A percentile compares a stretch with the other conserved stretches of the same genome.
Conservation (phyloP, 2,113 vertebrate species). For the Pseudorasbora parva region DNA sequence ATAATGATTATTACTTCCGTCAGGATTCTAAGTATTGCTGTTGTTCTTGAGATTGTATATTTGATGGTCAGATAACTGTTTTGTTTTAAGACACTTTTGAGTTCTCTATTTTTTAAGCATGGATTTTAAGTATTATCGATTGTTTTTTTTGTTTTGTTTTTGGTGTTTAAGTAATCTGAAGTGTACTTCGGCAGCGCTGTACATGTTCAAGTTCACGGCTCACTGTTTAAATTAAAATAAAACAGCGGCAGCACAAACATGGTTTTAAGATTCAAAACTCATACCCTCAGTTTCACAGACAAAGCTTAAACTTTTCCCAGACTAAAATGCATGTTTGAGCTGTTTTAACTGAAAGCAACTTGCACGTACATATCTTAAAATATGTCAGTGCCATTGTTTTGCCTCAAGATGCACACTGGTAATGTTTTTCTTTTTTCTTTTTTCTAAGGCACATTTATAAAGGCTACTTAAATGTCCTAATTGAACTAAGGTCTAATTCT, state of each 20-base stretch:
- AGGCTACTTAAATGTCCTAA: too few relatives aligned
- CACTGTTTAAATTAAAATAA: neutral
- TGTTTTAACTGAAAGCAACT: too few relatives aligned
- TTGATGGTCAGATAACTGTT: conserved; percentile 61
- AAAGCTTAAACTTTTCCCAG: too few relatives aligned
- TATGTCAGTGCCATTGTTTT: too few relatives aligned
- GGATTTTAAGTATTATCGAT: conserved; percentile 61
- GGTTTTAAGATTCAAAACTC: neutral
- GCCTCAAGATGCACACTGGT: too few relatives aligned
- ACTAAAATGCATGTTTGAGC: too few relatives aligned
- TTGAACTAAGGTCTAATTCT: too few relatives aligned
- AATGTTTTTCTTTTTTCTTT: too few relatives aligned
- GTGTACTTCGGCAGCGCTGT: conserved; percentile 48
- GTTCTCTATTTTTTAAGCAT: conserved; percentile 66
- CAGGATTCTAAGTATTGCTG: conserved; percentile 61
- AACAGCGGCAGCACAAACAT: neutral
- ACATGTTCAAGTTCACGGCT: neutral
- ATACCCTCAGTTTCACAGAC: too few relatives aligned
- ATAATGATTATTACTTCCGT: conserved; percentile 49
- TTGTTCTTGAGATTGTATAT: conserved; percentile 72
- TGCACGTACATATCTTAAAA: too few relatives aligned
- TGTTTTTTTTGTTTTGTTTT: conserved; percentile 59
- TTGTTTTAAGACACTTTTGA: conserved; percentile 47
- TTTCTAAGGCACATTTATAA: too few relatives aligned
- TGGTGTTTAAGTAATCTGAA: conserved; percentile 46